Evolutionary conservation across 2,888 invertebrate genomes (phyloP), one percentile per base, ranked within the genome.

Genomic region (Hirtodrosophila histrioides): DNA sequence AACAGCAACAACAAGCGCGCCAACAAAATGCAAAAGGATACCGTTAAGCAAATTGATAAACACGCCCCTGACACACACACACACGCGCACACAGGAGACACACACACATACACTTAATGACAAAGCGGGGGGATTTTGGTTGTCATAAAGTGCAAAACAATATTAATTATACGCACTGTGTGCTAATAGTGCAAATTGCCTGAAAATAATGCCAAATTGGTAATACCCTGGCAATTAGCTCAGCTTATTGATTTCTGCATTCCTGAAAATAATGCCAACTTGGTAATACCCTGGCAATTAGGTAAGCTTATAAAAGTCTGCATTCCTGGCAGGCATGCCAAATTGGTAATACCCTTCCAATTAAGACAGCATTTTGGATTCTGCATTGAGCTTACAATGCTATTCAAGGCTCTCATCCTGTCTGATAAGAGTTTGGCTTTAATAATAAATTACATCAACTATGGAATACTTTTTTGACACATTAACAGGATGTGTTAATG

Each of bases 81-180:
- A 39, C 49, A 53, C 55, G 48, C 39, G 41, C 27, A 43, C 17
- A 39, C 46, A 17, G 17, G 17, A 17, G 17, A 43, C 17, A 55
- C 27, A 33, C 17, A 55, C 27, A 33, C 33, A 35, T 33, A 40
- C 35, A n/a, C 48, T 36, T 45, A 65, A 31, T 31, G 31, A 29
- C 23, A 41, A 7, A 31, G 12, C n/a, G 17, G 24, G 8, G 6
- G 9, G 17, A 17, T 17, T 17, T 17, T 11, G 51, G 33, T 36
- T 55, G 35, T 46, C 67, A 43, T 57, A 56, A 51, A 56, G 64
- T 61, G 72, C 53, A 65, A 74, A 78, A 48, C 78, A 60, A 82
- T 68, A 78, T 82, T 69, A 78, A 85, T 75, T 71, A 78, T 71
- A 85, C 76, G 79, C 82, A 75, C 72, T 61, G 75, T 82, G 55